Evolutionary conservation across 2,797 vertebrate species (phyloP).

Genomic region (Chaenodraco wilsoni): DNA sequence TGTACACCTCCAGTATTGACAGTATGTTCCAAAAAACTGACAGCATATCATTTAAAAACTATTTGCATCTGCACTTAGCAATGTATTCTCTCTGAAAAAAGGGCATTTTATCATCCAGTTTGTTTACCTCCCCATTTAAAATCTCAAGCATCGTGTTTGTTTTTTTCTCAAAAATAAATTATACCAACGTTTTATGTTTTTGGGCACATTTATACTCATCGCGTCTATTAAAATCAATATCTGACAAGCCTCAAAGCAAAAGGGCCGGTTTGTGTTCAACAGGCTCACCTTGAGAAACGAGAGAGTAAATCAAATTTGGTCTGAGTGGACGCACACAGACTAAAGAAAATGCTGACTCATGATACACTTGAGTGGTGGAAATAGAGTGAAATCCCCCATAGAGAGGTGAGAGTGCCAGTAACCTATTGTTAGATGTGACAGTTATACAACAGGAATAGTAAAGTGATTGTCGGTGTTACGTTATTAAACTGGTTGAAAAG

Average conservation of each 20-base stretch:
- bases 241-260: neutral
- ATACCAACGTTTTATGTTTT: neutral
- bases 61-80: neutral
- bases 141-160: constrained; percentile 21
- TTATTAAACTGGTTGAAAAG: neutral
- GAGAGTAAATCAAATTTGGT: neutral
- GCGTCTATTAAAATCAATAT: neutral
- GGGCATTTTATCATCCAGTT: constrained; percentile 8
- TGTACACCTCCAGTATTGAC: neutral
- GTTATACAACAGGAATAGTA: neutral
- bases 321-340: neutral
- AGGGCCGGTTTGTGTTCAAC: neutral
- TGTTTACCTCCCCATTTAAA: constrained; percentile 15
- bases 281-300: neutral
- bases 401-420: constrained; percentile 1
- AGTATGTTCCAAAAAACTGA: constrained; percentile 13
- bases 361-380: constrained; percentile 9
- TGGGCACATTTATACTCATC: neutral
- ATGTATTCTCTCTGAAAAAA: neutral
- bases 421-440: constrained; percentile 10
- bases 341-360: constrained; percentile 1
- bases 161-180: neutral
- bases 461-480: neutral
- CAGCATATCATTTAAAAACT: neutral
- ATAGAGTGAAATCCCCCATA: constrained; percentile 22